Evolutionary conservation across 2,797 vertebrate species (phyloP), one percentile per base, ranked within the genome.

Genomic region (Cottoperca gobio): DNA sequence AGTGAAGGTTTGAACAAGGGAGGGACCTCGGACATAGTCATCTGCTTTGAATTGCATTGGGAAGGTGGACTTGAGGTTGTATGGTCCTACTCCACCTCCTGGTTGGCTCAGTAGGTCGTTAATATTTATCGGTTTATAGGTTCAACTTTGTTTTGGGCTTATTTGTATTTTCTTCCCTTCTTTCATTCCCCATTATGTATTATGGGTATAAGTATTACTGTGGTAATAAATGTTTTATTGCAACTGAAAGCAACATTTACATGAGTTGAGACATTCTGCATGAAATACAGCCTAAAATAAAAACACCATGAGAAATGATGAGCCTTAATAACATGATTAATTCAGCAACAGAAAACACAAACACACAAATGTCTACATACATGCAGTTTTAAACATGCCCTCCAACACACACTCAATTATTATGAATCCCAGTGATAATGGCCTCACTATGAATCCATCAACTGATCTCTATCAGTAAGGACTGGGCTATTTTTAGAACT

Each of bases 381-480:
- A 57, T 37, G 8, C 17, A 12, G 7, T 57, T 39, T 57, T n/a
- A n/a, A n/a, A n/a, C n/a, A 39, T 21, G 35, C 53, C 53, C 17
- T 31, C 53, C 4, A 48, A 39, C 26, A 46, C 16, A 33, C 1
- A 59, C 42, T 33, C 73, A 87, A 84, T 82, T 12, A 83, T 50
- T 82, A 84, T 87, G 84, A 88, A 87, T 85, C 66, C 65, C 49
- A 65, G 60, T 79, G 84, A 87, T 81, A 84, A 81, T 21, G 1
- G 52, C 68, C 42, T 57, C 59, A 39, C 63, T 66, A 49, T 61
- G 70, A 88, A 90, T 88, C 71, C 85, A 81, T 89, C 84, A 86
- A 46, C 77, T 88, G 87, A 90, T 90, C 60, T 58, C 17, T 86
- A 86, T 91, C 90, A 82, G 52, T 78, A 49, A 81, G 71, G 69